Evolutionary conservation across 2,888 invertebrate genomes (phyloP).

Genomic region (Platycheirus albimanus): DNA sequence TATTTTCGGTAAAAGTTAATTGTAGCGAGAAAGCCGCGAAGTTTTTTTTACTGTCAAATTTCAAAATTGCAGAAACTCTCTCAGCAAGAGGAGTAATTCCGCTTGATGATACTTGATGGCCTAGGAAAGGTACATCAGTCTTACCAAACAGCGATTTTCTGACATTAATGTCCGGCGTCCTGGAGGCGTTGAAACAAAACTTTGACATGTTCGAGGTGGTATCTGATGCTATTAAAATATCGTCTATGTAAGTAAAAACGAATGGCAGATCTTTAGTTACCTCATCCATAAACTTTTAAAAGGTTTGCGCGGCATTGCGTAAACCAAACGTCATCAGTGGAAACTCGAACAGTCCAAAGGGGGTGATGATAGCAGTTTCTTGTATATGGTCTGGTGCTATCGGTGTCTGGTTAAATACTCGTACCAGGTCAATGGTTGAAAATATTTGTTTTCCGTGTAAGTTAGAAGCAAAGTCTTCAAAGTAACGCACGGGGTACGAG

Average conservation of each 20-base stretch:
- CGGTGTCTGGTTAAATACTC: slow-evolving; percentile 16
- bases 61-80: slow-evolving; percentile 8
- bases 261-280: neutral
- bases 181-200: slow-evolving; percentile 24
- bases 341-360: no score
- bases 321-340: slow-evolving; percentile 1
- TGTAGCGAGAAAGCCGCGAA: slow-evolving; percentile 26
- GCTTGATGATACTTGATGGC: neutral
- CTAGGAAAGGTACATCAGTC: neutral
- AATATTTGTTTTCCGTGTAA: slow-evolving; percentile 1
- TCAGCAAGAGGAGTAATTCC: slow-evolving; percentile 15
- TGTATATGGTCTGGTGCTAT: slow-evolving; percentile 3
- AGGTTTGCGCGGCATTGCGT: neutral
- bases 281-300: neutral
- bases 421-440: slow-evolving; percentile 21
- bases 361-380: no score
- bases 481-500: neutral
- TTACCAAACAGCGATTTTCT: slow-evolving; percentile 12
- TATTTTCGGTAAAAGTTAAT: slow-evolving; percentile 3
- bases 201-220: neutral
- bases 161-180: slow-evolving; percentile 6
- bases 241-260: no score
- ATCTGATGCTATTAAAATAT: neutral
- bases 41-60: slow-evolving; percentile 19
- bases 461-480: slow-evolving; percentile 7